phyloP scores from a whole-genome alignment of 2,113 vertebrate species.

The Toxotes jaculatrix region DNA sequence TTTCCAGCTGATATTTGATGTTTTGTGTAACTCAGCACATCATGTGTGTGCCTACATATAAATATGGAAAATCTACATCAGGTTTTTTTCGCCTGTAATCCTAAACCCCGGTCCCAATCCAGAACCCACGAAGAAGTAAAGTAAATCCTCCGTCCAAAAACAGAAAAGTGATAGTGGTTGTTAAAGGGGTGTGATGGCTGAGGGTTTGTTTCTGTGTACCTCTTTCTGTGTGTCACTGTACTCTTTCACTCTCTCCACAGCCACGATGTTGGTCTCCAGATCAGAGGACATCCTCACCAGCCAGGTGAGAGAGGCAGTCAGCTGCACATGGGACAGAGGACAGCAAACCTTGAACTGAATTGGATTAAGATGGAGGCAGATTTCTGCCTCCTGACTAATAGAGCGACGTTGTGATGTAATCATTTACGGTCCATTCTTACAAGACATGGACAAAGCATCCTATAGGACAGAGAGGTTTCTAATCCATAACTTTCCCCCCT shows the following conservation, averaged over 20 bases:
- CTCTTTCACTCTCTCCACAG: conserved; percentile 94
- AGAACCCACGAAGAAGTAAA: neutral
- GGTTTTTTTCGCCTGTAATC: neutral
- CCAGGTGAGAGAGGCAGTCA: conserved; percentile 94
- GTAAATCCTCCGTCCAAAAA: neutral
- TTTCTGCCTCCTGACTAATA: too few relatives aligned
- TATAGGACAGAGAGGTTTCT: neutral
- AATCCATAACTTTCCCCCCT: neutral
- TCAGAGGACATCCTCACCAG: conserved; percentile 97
- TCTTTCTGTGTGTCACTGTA: conserved; percentile 93
- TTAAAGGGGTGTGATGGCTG: too few relatives aligned
- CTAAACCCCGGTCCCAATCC: neutral
- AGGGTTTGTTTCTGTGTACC: conserved; percentile 76
- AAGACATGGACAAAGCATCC: neutral
- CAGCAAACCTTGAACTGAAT: neutral
- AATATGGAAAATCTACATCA: too few relatives aligned
- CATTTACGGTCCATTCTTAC: too few relatives aligned
- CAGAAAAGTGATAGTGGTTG: neutral
- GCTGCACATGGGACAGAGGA: conserved; percentile 73
- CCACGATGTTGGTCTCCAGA: conserved; percentile 96
- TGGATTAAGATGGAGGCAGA: too few relatives aligned
- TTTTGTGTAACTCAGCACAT: too few relatives aligned
- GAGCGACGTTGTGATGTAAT: too few relatives aligned
- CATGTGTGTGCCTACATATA: neutral
- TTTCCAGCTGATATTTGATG: too few relatives aligned